Base-by-base conservation (phyloP, 1,140 invertebrate species). In the Leptonema lineaticorne region DNA sequence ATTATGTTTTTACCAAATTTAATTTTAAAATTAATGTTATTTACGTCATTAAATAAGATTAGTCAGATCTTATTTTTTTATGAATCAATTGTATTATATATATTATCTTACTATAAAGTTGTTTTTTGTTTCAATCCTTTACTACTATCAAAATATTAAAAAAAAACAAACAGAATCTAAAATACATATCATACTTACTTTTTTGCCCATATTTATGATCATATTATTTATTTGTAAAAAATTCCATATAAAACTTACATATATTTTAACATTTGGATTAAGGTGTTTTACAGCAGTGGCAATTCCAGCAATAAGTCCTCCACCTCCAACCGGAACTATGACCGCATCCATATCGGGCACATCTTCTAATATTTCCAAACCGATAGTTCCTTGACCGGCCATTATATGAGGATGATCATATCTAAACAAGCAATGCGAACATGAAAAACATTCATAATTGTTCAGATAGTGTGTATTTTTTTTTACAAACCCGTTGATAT, bases 391-490 rank as follows among this genome's bases (percentile, higher is more conserved):
- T 79, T 96, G 94, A 0, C 95, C 95, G 2, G 95, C 93, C 80
- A 97, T 89, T 45, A 97, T 95, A 74, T 96, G 86, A 0, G 94
- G 94, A 80, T 97, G 92, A 79, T 97, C 95, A 76, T 95, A 96
- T 1, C 92, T 93, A 75, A 6, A 50, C 16, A 6, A 5, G 11
- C 30, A 33, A 33, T 33, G 30, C 5, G 11, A 11, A 33, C 11
- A 11, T 33, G 30, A 33, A 33, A 33, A 33, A 11, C 9, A 41
- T 41, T 33, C 11, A 6, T 33, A 6, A 33, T 33, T 33, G 30
- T 33, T 33, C 11, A 33, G 11, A 33, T 6, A 33, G 5, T 22
- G 5, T 33, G 5, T 33, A 33, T 33, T 33, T 33, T 6, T 11
- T 33, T 2, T 24, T 64, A 76, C 78, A 76, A 80, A 93, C 88